Percentiles rank a stretch among this genome's conserved stretches.
These are phyloP conservation scores for Helarctos malayanus DNA, from an alignment of 2,797 vertebrate genomes.

Conservation along the genomic window DNA sequence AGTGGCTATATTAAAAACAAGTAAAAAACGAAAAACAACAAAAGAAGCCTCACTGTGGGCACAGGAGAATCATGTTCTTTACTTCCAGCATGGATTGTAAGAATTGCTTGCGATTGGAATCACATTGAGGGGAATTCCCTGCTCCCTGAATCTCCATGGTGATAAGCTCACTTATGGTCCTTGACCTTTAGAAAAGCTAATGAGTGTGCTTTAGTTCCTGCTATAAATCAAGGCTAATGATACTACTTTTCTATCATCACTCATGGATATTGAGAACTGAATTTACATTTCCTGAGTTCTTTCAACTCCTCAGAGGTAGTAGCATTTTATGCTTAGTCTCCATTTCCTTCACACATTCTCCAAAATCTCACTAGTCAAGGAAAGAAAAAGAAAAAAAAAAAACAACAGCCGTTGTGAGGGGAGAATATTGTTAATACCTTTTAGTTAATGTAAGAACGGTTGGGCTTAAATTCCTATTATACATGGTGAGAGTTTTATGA, in stretches of 20 bases:
- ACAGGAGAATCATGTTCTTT: neutral
- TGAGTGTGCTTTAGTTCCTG: neutral
- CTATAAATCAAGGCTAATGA: neutral
- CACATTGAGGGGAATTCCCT: neutral
- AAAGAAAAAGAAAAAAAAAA: neutral
- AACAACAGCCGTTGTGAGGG: neutral
- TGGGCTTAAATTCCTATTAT: neutral
- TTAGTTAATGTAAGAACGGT: neutral
- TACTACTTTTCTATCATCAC: neutral
- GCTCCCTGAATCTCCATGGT: neutral
- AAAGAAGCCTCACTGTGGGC: no score
- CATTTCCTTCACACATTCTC: neutral
- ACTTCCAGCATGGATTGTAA: neutral
- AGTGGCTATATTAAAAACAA: neutral
- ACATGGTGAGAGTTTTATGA: neutral
- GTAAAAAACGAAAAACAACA: no score
- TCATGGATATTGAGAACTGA: conserved; percentile 13
- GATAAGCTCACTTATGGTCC: neutral
- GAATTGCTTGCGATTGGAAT: neutral
- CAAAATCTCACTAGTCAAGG: neutral
- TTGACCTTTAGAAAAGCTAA: conserved; percentile 40
- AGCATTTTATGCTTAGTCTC: neutral
- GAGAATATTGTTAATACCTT: neutral
- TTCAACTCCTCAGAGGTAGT: neutral
- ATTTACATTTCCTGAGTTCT: neutral